These are phyloP conservation scores for Pheosia gnoma DNA, from an alignment of 2,888 invertebrate species.

Conservation along the genomic window DNA sequence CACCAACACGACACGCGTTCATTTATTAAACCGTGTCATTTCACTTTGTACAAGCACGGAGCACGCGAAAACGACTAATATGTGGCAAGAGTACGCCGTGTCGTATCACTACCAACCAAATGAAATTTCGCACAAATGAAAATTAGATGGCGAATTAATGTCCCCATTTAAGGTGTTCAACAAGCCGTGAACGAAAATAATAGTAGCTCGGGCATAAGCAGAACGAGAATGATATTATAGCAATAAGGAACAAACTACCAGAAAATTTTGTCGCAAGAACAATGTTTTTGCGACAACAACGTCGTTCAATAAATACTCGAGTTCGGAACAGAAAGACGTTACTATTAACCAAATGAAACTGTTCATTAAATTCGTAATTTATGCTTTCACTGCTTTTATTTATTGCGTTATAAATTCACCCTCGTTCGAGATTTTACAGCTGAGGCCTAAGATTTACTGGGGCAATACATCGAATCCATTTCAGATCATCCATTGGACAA, in stretches of 20 bases:
- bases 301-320: conserved; percentile 54
- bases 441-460: conserved; percentile 39
- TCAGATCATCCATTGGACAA: conserved; percentile 26
- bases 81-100: conserved; percentile 35
- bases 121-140: conserved; percentile 63
- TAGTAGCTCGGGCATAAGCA: conserved; percentile 45
- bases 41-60: conserved; percentile 42
- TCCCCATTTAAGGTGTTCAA: conserved; percentile 60
- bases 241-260: conserved; percentile 62
- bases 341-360: conserved; percentile 45
- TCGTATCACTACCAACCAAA: conserved; percentile 42
- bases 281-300: conserved; percentile 58
- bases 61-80: conserved; percentile 43
- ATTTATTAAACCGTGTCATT: conserved; percentile 58
- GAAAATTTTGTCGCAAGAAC: conserved; percentile 62
- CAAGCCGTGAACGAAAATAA: conserved; percentile 71
- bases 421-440: conserved; percentile 47
- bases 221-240: conserved; percentile 61
- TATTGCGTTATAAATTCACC: conserved; percentile 56
- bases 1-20: conserved; percentile 44
- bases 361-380: conserved; percentile 60
- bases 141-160: conserved; percentile 55
- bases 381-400: conserved; percentile 58
- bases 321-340: conserved; percentile 32
- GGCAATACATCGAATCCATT: conserved; percentile 35